Percentiles rank a stretch among this genome's conserved stretches.
Evolutionary conservation across 2,113 vertebrate genomes (phyloP).

Genomic region (Crotalus tigris): DNA sequence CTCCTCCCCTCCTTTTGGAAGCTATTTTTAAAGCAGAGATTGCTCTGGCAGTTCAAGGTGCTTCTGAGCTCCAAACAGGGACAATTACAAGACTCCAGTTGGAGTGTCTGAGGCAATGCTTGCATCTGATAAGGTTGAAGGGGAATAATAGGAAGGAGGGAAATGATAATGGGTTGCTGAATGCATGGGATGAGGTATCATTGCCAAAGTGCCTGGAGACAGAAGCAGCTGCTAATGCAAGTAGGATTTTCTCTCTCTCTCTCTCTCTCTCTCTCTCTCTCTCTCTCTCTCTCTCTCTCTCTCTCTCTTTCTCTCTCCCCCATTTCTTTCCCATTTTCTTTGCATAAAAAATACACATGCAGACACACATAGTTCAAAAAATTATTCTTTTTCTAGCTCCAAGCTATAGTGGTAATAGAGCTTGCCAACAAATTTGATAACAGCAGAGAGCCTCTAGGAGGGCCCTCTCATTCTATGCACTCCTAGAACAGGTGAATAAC

Average conservation of each 20-base stretch:
- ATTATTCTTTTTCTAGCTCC: conserved; percentile 59
- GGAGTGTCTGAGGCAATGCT: conserved; percentile 72
- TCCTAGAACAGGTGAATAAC: fast-evolving
- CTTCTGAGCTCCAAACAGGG: conserved; percentile 76
- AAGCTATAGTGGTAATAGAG: conserved; percentile 51
- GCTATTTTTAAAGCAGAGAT: conserved; percentile 69
- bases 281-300: neutral
- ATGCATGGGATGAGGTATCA: conserved; percentile 71
- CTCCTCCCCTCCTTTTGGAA: conserved; percentile 67
- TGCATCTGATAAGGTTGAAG: conserved; percentile 76
- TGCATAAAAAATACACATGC: conserved; percentile 46
- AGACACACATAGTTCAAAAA: conserved; percentile 59
- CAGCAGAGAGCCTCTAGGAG: conserved; percentile 21
- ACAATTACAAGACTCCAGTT: conserved; percentile 79
- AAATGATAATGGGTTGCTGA: conserved; percentile 74
- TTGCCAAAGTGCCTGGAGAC: conserved; percentile 69
- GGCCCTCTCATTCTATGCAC: neutral
- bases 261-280: neutral
- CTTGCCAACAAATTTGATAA: conserved; percentile 35
- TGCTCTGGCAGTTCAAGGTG: conserved; percentile 78
- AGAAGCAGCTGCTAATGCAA: conserved; percentile 56
- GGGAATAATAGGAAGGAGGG: conserved; percentile 75
- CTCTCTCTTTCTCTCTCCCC: neutral
- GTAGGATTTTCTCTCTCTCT: neutral
- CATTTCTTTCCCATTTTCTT: conserved; percentile 69